Evolutionary conservation across 37 sponge, comb jelly and placozoan species (phyloP), one percentile per base, ranked within the genome.

Genomic region (Crambe crambe): DNA sequence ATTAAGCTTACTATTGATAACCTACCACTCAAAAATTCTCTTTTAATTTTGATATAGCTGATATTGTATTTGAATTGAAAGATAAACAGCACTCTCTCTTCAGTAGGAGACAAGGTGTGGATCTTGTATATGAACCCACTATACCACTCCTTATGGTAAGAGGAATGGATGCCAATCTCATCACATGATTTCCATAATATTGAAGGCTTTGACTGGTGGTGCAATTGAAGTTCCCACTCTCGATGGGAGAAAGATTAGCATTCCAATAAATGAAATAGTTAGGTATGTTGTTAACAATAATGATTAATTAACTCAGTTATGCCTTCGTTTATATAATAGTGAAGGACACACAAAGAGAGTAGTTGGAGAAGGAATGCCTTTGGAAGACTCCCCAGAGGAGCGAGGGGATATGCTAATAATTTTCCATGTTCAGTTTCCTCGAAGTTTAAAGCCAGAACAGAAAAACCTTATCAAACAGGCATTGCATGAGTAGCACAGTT

Each of bases 181-280:
- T 10, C 3, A 27, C 23, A 67, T 51, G 3, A 15, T 58, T 34
- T 34, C 31, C 34, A 29, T 15, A 32, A 35, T 27, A 0, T 23
- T 12, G 3, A 34, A 95, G 90, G 95, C 95, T 70, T 66, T 96
- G 34, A 79, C 86, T 39, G 92, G 95, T 67, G 86, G 92, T 22
- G 42, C 74, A 21, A 56, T 93, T 23, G 80, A 88, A 37, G 73
- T 98, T 18, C 90, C 75, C 4, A 98, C 98, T 20, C 80, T 97
- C 3, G 98, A 97, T 61, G 89, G 84, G 0, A 73, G 95, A 22
- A 70, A 61, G 36, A 83, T 97, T 35, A 85, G 75, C 37, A 64
- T 97, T 29, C 94, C 98, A 26, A 88, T 97, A 37, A 97, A 84
- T 76, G 98, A 97, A 77, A 87, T 97, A 37, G 82, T 95, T 22